Conservation (phyloP, 2,797 vertebrate genomes). For the Podarcis lilfordi region DNA sequence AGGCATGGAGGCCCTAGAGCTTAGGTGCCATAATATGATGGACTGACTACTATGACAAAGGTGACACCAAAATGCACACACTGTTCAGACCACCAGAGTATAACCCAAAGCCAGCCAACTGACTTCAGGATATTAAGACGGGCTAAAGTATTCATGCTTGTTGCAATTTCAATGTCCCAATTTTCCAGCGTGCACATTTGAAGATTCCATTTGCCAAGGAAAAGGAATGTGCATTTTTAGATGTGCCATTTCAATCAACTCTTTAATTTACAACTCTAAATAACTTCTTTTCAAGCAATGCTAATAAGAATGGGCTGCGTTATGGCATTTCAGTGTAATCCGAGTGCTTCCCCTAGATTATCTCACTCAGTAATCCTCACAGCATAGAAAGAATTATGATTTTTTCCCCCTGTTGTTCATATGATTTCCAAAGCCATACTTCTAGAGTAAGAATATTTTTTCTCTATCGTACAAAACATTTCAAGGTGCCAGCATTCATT, state of each 20-base stretch:
- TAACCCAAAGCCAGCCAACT: neutral
- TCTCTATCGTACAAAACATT: constrained; percentile 17
- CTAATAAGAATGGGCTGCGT: neutral
- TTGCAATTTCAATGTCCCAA: neutral
- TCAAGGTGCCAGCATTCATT: constrained; percentile 75
- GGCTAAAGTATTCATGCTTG: neutral
- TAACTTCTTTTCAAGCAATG: neutral
- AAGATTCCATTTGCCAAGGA: neutral
- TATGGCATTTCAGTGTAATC: neutral
- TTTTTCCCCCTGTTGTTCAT: neutral
- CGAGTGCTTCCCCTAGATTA: neutral
- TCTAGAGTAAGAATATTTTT: constrained; percentile 17
- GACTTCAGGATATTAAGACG: neutral
- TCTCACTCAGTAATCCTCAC: neutral
- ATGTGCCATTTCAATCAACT: neutral
- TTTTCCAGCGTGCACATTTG: neutral
- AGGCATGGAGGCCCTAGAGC: neutral
- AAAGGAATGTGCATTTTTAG: neutral
- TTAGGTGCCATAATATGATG: neutral
- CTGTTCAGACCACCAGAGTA: neutral
- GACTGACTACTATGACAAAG: neutral
- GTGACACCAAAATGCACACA: neutral
- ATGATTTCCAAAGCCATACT: constrained; percentile 14
- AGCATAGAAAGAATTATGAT: neutral
- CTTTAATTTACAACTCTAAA: constrained; percentile 1